A percentile compares a stretch with the other conserved stretches of the same genome.
Evolutionary conservation across 2,113 vertebrate species (phyloP).

Genomic region (Sorex araneus): DNA sequence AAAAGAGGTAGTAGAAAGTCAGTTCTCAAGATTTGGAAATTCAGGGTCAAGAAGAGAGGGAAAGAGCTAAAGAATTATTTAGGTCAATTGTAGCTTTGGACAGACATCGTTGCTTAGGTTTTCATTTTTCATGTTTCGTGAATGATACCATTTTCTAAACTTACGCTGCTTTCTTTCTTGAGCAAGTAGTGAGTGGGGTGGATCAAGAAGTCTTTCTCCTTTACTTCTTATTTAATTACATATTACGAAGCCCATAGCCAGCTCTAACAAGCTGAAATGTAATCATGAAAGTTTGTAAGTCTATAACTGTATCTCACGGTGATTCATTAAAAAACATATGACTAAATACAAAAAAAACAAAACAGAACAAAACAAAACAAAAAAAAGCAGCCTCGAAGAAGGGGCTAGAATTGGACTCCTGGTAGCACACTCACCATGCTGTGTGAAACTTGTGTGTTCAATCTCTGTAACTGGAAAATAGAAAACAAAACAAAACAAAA

Average conservation of each 20-base stretch:
- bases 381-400: not conserved
- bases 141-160: slow-evolving; percentile 41
- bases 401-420: not conserved
- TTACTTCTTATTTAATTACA: slow-evolving; percentile 65
- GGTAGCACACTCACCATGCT: too few relatives aligned
- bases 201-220: slow-evolving; percentile 22
- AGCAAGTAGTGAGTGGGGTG: too few relatives aligned
- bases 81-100: not conserved
- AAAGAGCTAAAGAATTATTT: not conserved
- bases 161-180: slow-evolving; percentile 27
- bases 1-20: slow-evolving; percentile 54
- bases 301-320: too few relatives aligned
- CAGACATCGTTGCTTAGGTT: not conserved
- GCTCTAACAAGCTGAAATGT: not conserved
- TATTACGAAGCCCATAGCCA: slow-evolving; percentile 59
- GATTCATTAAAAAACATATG: too few relatives aligned
- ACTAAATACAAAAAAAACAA: too few relatives aligned
- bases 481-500: too few relatives aligned
- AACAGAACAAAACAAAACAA: too few relatives aligned
- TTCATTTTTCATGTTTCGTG: not conserved
- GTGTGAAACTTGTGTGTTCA: too few relatives aligned
- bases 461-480: not conserved
- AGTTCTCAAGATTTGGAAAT: slow-evolving; percentile 50
- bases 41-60: not conserved
- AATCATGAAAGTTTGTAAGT: too few relatives aligned